Evolutionary conservation across 1,140 invertebrate species (phyloP).

Genomic region (Galendromus occidentalis): DNA sequence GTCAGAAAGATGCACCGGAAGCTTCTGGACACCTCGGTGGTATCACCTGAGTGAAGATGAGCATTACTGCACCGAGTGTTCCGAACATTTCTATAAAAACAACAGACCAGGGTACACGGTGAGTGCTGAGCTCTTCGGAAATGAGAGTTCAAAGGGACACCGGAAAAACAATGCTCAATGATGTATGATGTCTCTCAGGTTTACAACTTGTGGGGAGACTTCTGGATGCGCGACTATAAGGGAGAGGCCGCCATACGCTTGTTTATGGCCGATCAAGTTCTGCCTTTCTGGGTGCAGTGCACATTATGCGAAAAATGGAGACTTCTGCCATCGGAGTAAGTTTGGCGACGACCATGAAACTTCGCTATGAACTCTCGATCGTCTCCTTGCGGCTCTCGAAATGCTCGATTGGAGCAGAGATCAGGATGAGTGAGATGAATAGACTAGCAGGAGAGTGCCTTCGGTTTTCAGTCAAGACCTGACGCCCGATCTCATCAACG

Average conservation of each 20-base stretch:
- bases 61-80: conserved; percentile 32
- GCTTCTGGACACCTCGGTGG: conserved; percentile 29
- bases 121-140: not conserved
- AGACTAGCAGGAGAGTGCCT: too few species aligned
- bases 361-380: too few species aligned
- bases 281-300: conserved; percentile 30
- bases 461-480: not conserved
- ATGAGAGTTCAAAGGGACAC: too few species aligned
- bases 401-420: too few species aligned
- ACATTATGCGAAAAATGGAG: conserved; percentile 27
- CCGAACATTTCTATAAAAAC: conserved; percentile 29
- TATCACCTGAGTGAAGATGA: conserved; percentile 30
- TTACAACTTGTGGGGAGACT: conserved; percentile 24
- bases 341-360: too few species aligned
- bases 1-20: conserved; percentile 17
- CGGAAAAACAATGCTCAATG: too few species aligned
- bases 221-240: conserved; percentile 25
- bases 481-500: not conserved
- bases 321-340: conserved; percentile 19
- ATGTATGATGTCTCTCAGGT: not conserved
- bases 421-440: too few species aligned
- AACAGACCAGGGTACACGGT: conserved; percentile 6
- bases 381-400: too few species aligned
- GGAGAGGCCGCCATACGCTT: conserved; percentile 21
- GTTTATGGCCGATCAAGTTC: conserved; percentile 25